Evolutionary conservation across 1,140 invertebrate species (phyloP).

Genomic region (Andricus grossulariae): DNA sequence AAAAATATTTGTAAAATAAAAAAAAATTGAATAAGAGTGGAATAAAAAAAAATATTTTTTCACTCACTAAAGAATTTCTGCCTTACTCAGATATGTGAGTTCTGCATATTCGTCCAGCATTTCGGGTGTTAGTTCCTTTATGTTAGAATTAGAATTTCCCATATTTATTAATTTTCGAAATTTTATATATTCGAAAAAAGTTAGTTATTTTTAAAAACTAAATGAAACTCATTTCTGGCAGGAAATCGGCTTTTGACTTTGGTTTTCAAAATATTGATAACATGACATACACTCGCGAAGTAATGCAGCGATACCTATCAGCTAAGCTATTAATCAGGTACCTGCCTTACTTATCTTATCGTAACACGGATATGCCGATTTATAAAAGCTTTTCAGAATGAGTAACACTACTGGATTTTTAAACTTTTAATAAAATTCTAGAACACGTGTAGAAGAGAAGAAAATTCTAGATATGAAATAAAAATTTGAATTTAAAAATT

Average conservation of each 20-base stretch:
- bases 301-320: conserved; percentile 13
- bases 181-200: background rate
- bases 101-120: conserved; percentile 76
- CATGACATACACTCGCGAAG: background rate
- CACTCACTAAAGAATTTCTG: conserved; percentile 78
- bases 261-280: no score
- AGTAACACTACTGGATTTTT: background rate
- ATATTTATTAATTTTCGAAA: conserved; percentile 39
- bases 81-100: conserved; percentile 77
- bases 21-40: background rate
- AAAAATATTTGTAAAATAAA: conserved; percentile 32
- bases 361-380: background rate
- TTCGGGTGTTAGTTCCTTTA: conserved; percentile 74
- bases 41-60: background rate
- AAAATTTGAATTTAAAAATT: no score
- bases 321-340: conserved; percentile 22
- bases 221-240: no score
- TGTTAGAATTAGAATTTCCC: conserved; percentile 50
- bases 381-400: background rate
- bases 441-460: background rate
- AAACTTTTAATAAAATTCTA: background rate
- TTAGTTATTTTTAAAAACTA: no score
- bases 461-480: no score
- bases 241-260: no score
- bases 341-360: background rate